Evolutionary conservation across 2,888 invertebrate species (phyloP).

Genomic region (Scaptomyza parva): DNA sequence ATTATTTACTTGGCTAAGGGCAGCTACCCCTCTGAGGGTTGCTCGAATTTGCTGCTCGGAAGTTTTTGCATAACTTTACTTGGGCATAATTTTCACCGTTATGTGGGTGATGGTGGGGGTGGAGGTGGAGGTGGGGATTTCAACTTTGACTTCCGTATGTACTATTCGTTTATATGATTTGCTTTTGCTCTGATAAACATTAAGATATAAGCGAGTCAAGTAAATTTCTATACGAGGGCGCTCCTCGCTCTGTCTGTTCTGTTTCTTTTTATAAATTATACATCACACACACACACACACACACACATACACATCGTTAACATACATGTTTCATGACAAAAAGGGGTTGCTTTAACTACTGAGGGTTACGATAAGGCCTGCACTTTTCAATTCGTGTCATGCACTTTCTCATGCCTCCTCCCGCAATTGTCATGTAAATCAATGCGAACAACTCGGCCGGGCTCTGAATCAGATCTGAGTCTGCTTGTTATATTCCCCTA

Average conservation of each 20-base stretch:
- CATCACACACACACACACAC: conserved; percentile 12
- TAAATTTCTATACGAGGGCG: conserved; percentile 37
- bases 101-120: not conserved
- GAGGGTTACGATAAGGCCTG: conserved; percentile 46
- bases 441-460: conserved; percentile 52
- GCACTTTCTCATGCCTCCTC: conserved; percentile 67
- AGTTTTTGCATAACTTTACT: conserved; percentile 62
- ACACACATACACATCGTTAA: not conserved
- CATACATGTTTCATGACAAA: not conserved
- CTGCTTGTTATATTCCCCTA: not conserved
- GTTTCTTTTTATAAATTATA: conserved; percentile 51
- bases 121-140: not conserved
- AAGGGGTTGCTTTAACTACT: conserved; percentile 49
- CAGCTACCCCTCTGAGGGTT: conserved; percentile 50
- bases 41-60: conserved; percentile 34
- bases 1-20: conserved; percentile 69
- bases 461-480: too few species aligned
- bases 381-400: conserved; percentile 24
- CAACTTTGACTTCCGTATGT: conserved; percentile 61
- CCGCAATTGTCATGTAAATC: conserved; percentile 74
- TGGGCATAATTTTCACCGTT: conserved; percentile 55
- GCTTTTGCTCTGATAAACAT: conserved; percentile 62
- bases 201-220: conserved; percentile 57
- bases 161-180: conserved; percentile 70
- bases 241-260: conserved; percentile 11